Base-by-base conservation (phyloP, 2,888 invertebrate genomes). In the Strigamia crassipes region DNA sequence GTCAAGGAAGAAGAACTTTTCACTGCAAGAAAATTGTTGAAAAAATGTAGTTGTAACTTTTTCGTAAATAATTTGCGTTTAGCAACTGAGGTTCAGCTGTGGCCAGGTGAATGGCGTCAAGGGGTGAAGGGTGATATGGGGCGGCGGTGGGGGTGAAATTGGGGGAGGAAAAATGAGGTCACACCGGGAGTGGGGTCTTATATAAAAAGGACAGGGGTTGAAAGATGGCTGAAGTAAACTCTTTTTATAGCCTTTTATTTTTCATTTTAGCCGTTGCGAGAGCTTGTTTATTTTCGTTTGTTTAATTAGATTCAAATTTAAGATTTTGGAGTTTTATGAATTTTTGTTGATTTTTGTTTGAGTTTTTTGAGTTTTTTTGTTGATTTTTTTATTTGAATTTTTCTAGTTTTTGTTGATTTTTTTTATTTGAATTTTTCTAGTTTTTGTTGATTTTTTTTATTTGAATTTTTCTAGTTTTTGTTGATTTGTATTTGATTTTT, bases 1-100 rank as follows among this genome's bases (percentile, higher is more conserved):
- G 73, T 73, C 73, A 73, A 73, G 73, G 31, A 73, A 73, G 73
- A 73, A 73, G 73, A 73, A 73, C 73, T 73, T 73, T 73, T 73
- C 73, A 73, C 73, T 73, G 73, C 31, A 73, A 73, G 31, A 73
- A 73, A 73, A 13, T 12, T 18, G 27, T 73, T 23, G 73, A 2
- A 31, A 73, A 73, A 31, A 31, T 66, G 23, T 8, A 15, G 1
- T 42, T 3, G 27, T 5, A 42, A 51, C 51, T 51, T 51, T 51
- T 51, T 51, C 51, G 51, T 51, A 13, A n/a, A 51, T 51, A 15
- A n/a, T 51, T 51, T 51, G 6, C 15, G 51, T 12, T 51, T 51
- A 15, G 5, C 42, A 42, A 42, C 15, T 51, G 51, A n/a, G 51
- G 15, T 51, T 51, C 51, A 51, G 51, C 51, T 51, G 51, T 51